Evolutionary conservation across 2,113 vertebrate species (phyloP), one percentile per base, ranked within the genome.

Genomic region (Microcebus tavaratra): DNA sequence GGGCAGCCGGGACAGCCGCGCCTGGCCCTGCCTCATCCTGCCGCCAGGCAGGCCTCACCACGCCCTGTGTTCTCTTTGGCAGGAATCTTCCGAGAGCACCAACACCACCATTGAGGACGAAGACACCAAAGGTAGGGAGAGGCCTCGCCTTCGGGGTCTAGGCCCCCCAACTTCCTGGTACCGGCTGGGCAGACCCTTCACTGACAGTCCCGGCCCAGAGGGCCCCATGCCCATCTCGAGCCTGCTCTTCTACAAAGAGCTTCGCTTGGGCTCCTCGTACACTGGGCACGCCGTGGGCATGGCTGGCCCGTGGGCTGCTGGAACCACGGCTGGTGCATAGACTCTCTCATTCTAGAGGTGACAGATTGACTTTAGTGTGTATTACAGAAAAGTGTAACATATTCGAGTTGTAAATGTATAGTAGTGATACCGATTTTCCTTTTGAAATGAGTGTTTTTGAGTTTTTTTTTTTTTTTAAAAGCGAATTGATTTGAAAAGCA

Each of bases 21-120:
- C 45, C 94, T 76, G 91, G 97, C 96, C 57, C 11, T 29, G 48
- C 95, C 27, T 7, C 5, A 0, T 25, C 84, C 87, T 6, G 6
- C 4, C 0, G 0, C 17, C 55, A 78, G 67, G 42, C 39, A 3
- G 42, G 50, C 81, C 98, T 99, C 98, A 98, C 96, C 98, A 0
- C 45, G 13, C 92, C 68, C 95, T 88, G 1, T 97, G 94, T 99
- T 97, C 99, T 98, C 98, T 98, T 98, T 98, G 98, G 75, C 98
- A 99, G 99, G 99, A 99, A 98, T 99, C 99, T 0, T 99, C 99
- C 1, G 99, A 99, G 98, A 99, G 99, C 98, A 99, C 99, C 88
- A 99, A 99, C 97, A 99, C 99, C 92, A 99, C 99, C 94, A 99
- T 99, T 0, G 99, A 99, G 98, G 99, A 99, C 0, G 99, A 99